phyloP scores from a whole-genome alignment of 2,888 invertebrate species.

The Stenotaenia linearis region DNA sequence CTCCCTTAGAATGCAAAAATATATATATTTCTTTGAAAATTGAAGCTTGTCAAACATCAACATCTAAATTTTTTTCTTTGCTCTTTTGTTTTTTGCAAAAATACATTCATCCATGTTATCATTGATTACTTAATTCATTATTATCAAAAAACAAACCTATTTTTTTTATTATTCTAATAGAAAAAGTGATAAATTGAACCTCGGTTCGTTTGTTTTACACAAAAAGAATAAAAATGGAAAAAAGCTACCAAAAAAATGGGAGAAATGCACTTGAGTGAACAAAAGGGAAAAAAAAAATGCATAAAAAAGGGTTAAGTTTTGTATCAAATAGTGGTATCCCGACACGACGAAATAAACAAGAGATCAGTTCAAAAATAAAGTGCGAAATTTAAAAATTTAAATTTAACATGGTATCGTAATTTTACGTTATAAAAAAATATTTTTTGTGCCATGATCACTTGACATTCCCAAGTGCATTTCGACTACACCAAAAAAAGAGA shows the following conservation, averaged over 20 bases:
- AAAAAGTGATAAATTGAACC: slow-evolving; percentile 17
- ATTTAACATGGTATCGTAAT: neutral
- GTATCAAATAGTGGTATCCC: neutral
- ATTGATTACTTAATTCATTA: slow-evolving; percentile 1
- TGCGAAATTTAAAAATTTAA: neutral
- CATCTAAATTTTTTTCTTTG: slow-evolving; percentile 9
- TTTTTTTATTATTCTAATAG: neutral
- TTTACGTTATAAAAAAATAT: neutral
- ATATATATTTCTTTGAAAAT: slow-evolving; percentile 17
- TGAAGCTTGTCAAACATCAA: slow-evolving; percentile 26
- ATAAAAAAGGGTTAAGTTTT: neutral
- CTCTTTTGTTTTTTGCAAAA: slow-evolving; percentile 27
- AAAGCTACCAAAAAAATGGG: slow-evolving; percentile 1
- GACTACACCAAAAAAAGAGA: neutral
- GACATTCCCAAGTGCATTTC: slow-evolving; percentile 10
- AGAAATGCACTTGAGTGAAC: slow-evolving; percentile 4
- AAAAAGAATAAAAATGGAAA: neutral
- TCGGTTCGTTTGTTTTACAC: neutral
- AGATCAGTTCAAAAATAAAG: neutral
- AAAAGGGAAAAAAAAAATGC: neutral
- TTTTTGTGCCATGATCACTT: neutral
- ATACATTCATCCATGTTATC: neutral
- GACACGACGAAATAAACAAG: neutral
- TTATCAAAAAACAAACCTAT: slow-evolving; percentile 18
- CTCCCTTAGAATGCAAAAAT: slow-evolving; percentile 17